Evolutionary conservation across 2,797 vertebrate species (phyloP).

Genomic region (Platalea minor): DNA sequence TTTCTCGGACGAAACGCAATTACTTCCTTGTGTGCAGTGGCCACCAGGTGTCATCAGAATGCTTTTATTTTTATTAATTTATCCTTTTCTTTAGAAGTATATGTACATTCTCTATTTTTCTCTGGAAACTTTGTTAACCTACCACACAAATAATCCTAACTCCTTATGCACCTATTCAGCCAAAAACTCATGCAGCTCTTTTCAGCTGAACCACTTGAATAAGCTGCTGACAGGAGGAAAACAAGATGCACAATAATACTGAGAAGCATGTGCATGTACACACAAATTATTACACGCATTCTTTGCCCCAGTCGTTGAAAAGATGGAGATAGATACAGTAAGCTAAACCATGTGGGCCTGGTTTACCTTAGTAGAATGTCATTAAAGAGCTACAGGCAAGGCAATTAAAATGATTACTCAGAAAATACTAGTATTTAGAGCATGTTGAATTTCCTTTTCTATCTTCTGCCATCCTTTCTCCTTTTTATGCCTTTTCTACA

Average conservation of each 20-base stretch:
- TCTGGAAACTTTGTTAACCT: constrained; percentile 35
- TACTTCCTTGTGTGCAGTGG: constrained; percentile 51
- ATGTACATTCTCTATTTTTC: not conserved
- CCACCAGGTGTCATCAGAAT: constrained; percentile 83
- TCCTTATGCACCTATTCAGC: not conserved
- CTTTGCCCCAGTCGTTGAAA: not conserved
- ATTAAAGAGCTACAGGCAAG: not conserved
- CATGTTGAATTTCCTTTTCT: not conserved
- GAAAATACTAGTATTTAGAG: not conserved
- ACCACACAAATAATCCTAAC: not conserved
- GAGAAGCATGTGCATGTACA: not conserved
- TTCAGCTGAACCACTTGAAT: not conserved
- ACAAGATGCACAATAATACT: not conserved
- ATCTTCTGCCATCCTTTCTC: not conserved
- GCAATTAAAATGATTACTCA: not conserved
- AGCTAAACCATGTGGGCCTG: not conserved
- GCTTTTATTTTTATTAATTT: constrained; percentile 66
- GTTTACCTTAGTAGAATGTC: not conserved
- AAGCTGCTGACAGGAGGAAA: not conserved
- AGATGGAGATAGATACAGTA: not conserved
- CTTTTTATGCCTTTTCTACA: not conserved
- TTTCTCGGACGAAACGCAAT: not conserved
- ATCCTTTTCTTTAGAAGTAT: not conserved
- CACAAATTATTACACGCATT: not conserved
- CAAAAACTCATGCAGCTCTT: not conserved